Percentiles rank a stretch among this genome's conserved stretches.
Conservation (phyloP, 23 tunicate genomes). For the Diplosoma virens region DNA sequence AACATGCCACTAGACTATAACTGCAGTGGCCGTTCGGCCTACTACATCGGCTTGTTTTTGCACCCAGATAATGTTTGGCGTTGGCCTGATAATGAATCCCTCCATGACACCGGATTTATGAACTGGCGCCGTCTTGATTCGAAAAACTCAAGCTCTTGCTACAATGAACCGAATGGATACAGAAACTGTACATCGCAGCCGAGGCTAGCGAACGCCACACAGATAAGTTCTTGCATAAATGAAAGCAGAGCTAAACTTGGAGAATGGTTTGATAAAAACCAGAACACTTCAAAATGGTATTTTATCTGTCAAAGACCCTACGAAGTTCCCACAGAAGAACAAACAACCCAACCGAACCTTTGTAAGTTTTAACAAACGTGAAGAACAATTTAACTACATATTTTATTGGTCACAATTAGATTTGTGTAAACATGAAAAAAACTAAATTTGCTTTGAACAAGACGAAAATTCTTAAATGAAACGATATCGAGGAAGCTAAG, state of each 20-base stretch:
- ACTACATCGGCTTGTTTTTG: constrained; percentile 16
- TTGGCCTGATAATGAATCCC: constrained; percentile 9
- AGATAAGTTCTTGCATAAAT: neutral
- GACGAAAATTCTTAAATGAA: too few species aligned
- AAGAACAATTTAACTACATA: too few species aligned
- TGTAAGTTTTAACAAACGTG: too few species aligned
- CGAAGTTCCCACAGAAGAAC: neutral
- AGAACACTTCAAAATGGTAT: constrained; percentile 9
- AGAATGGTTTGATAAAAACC: constrained; percentile 28
- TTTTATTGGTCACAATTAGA: too few species aligned
- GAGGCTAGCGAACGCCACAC: neutral
- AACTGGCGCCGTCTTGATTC: constrained; percentile 2
- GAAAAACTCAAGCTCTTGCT: neutral
- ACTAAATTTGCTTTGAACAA: too few species aligned
- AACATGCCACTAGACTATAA: neutral
- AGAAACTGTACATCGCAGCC: neutral
- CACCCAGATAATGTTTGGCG: neutral
- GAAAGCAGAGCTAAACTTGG: neutral
- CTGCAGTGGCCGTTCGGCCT: neutral
- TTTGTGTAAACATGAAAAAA: too few species aligned
- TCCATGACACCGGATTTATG: neutral
- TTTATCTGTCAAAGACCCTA: constrained; percentile 18
- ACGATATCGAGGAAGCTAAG: too few species aligned
- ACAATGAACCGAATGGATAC: constrained; percentile 32
- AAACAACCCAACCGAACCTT: too few species aligned